These are phyloP conservation scores for Trachelus troglodyta DNA, from an alignment of 2,888 invertebrate genomes.

Conservation along the genomic window DNA sequence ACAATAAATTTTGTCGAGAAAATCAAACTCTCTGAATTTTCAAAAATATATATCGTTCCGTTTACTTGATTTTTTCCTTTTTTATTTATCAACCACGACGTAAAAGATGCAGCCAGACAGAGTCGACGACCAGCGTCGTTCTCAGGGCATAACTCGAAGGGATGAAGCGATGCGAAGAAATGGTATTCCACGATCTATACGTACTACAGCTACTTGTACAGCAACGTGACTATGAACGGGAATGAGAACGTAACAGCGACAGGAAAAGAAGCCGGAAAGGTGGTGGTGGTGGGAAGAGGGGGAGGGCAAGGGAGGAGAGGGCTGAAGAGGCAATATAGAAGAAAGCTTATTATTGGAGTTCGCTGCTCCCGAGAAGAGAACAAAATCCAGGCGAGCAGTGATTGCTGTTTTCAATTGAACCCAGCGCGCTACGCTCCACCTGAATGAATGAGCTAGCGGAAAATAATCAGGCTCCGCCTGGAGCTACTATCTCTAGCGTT, in stretches of 20 bases:
- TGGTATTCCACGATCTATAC: too few relatives aligned
- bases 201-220: too few relatives aligned
- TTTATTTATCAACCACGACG: background rate
- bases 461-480: constrained; percentile 66
- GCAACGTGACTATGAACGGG: background rate
- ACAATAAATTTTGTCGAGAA: too few relatives aligned
- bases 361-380: constrained; percentile 60
- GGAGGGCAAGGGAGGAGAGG: constrained; percentile 27
- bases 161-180: too few relatives aligned
- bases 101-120: background rate
- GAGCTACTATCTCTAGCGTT: constrained; percentile 59
- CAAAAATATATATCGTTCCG: too few relatives aligned
- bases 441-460: constrained; percentile 66
- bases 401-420: constrained; percentile 67
- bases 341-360: constrained; percentile 67
- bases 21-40: too few relatives aligned
- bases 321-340: constrained; percentile 66
- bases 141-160: background rate
- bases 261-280: constrained; percentile 8
- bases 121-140: background rate
- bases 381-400: constrained; percentile 66
- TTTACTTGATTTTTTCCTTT: too few relatives aligned
- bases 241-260: constrained; percentile 11
- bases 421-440: constrained; percentile 56
- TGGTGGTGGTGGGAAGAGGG: constrained; percentile 9